A percentile compares a stretch with the other conserved stretches of the same genome.
Evolutionary conservation across 2,888 invertebrate species (phyloP).

Genomic region (Synanthedon formicaeformis): DNA sequence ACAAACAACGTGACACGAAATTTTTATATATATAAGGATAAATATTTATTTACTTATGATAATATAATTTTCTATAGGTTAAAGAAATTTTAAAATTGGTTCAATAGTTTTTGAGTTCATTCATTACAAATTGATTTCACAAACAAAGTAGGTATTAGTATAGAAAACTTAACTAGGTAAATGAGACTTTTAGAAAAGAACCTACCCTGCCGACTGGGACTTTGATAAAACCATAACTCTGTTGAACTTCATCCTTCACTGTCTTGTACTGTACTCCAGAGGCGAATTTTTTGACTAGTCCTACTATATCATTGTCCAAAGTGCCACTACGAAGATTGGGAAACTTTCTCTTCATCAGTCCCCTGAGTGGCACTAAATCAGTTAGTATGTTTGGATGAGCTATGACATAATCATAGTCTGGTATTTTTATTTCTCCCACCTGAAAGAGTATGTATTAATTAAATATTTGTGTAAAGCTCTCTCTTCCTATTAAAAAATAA

Average conservation of each 20-base stretch:
- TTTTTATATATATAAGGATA: no score
- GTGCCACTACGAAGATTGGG: conserved; percentile 78
- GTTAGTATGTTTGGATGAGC: conserved; percentile 85
- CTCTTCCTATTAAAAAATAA: no score
- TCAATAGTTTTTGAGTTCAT: no score
- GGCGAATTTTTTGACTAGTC: conserved; percentile 73
- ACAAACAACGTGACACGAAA: no score
- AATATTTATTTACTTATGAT: no score
- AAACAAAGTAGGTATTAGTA: no score
- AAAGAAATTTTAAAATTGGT: no score
- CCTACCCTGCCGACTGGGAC: conserved; percentile 78
- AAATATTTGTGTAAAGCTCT: background rate
- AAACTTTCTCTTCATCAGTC: conserved; percentile 81
- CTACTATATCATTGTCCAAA: conserved; percentile 73
- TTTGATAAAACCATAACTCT: conserved; percentile 77
- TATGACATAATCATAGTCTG: conserved; percentile 80
- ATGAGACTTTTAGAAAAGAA: conserved; percentile 3
- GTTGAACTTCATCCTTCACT: conserved; percentile 75
- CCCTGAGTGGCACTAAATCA: conserved; percentile 80
- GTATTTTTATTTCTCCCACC: conserved; percentile 74
- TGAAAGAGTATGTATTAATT: conserved; percentile 23
- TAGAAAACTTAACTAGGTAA: no score
- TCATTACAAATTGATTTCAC: no score
- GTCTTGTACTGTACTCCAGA: conserved; percentile 79
- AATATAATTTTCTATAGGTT: no score